Percentiles rank a stretch among this genome's conserved stretches.
phyloP scores from a whole-genome alignment of 2,113 vertebrate genomes.

The Centropristis striata region DNA sequence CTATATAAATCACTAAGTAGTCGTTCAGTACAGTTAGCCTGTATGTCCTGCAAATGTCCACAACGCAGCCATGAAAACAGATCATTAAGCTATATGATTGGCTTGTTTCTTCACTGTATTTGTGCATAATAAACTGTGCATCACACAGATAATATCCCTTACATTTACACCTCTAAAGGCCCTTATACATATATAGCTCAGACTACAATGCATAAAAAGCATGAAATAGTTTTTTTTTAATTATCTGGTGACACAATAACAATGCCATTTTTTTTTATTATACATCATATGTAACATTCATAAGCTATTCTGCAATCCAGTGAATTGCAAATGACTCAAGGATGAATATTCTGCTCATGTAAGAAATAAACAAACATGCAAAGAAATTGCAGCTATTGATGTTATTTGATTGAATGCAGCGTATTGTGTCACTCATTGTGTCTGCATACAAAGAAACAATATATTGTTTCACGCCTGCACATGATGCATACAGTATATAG shows the following conservation, averaged over 20 bases:
- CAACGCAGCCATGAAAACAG: neutral
- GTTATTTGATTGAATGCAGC: conserved; percentile 23
- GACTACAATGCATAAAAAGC: neutral
- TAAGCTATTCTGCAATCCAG: neutral
- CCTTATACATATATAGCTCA: neutral
- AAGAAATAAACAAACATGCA: conserved; percentile 2
- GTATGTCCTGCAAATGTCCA: neutral
- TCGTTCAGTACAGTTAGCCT: neutral
- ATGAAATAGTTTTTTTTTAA: neutral
- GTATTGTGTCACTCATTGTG: conserved; percentile 35
- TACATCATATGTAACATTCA: neutral
- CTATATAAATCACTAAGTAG: conserved; percentile 3
- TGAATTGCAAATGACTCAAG: conserved; percentile 8
- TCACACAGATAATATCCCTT: neutral
- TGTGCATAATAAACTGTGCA: neutral
- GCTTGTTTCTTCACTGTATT: neutral
- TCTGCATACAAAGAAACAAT: conserved; percentile 50
- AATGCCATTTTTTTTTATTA: conserved; percentile 7
- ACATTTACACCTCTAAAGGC: neutral
- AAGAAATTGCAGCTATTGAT: conserved; percentile 26
- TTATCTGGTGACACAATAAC: neutral
- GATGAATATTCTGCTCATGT: conserved; percentile 8
- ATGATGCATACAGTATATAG: conserved; percentile 36
- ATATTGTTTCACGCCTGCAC: conserved; percentile 12
- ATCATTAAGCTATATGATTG: conserved; percentile 5